Conservation (phyloP, 2,113 vertebrate genomes). For the Patagioenas fasciata region DNA sequence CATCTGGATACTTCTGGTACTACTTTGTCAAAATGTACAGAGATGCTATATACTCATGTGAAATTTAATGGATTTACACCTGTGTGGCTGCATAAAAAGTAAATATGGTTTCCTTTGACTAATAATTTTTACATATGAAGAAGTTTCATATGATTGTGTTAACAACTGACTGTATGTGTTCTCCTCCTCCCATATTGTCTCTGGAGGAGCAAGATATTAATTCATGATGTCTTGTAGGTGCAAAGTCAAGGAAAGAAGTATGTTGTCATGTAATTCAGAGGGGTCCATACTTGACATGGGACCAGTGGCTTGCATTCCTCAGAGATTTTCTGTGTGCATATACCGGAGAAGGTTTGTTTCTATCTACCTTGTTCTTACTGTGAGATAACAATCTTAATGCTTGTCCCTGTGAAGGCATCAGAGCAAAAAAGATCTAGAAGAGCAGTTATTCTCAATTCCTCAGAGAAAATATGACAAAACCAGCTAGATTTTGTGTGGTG, state of each 20-base stretch:
- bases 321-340: background rate
- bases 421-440: background rate
- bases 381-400: background rate
- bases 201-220: background rate
- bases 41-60: background rate
- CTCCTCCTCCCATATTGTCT: fast-evolving
- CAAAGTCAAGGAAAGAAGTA: background rate
- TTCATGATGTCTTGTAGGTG: background rate
- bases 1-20: background rate
- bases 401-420: background rate
- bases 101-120: background rate
- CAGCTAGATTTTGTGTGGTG: background rate
- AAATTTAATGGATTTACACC: background rate
- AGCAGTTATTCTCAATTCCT: background rate
- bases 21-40: background rate
- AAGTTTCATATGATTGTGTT: fast-evolving
- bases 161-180: background rate
- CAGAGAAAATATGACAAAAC: background rate
- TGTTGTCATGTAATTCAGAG: background rate
- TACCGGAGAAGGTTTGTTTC: background rate
- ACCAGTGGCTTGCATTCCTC: background rate
- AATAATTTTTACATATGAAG: background rate
- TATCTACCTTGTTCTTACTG: background rate
- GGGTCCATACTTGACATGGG: background rate
- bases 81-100: background rate